Conservation (phyloP, 2,888 invertebrate species). For the Dinocampus coccinellae region DNA sequence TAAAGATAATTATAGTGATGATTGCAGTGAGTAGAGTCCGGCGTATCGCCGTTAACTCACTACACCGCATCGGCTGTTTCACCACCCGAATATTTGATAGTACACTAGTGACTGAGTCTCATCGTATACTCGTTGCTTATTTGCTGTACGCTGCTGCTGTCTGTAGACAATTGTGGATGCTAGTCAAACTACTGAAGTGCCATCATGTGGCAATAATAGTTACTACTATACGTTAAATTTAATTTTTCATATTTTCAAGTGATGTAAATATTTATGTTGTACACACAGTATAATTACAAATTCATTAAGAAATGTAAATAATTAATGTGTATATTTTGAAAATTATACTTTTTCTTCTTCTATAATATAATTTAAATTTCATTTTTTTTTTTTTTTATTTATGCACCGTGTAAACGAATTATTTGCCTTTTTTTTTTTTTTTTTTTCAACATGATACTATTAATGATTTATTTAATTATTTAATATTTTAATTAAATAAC, state of each 20-base stretch:
- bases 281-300: too few species aligned
- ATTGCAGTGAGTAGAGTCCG: background rate
- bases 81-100: background rate
- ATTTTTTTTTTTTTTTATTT: too few species aligned
- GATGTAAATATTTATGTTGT: too few species aligned
- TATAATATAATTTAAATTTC: too few species aligned
- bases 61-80: background rate
- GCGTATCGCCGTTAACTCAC: conserved; percentile 1
- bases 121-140: background rate
- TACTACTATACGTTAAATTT: background rate
- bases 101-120: background rate
- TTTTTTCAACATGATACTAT: too few species aligned
- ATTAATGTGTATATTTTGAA: too few species aligned
- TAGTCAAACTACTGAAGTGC: background rate
- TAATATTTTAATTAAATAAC: too few species aligned
- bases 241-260: background rate
- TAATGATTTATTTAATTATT: too few species aligned
- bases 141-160: conserved; percentile 10
- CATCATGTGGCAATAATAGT: background rate
- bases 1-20: background rate
- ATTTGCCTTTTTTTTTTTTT: too few species aligned
- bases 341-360: too few species aligned
- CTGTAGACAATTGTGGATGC: background rate
- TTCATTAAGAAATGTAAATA: too few species aligned
- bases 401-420: too few species aligned